Percentiles rank a stretch among this genome's conserved stretches.
Evolutionary conservation across 2,888 invertebrate species (phyloP).

Genomic region (Cephus pulcher): DNA sequence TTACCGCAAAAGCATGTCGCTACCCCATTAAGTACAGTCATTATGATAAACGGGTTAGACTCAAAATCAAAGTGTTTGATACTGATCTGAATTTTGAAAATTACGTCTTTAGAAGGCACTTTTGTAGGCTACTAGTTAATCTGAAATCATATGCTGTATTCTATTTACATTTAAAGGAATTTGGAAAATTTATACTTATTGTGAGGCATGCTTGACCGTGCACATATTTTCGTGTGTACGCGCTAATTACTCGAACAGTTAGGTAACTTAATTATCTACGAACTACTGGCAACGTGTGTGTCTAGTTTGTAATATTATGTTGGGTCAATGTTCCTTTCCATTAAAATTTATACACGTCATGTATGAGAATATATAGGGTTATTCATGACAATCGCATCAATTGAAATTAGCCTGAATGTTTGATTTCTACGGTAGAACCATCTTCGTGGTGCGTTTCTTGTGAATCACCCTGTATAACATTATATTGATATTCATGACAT

Average conservation of each 20-base stretch:
- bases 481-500: background rate
- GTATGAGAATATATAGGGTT: background rate
- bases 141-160: background rate
- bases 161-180: background rate
- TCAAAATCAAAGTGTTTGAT: background rate
- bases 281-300: background rate
- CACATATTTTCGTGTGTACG: conserved; percentile 8
- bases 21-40: background rate
- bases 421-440: too few species aligned
- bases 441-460: too few species aligned
- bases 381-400: too few species aligned
- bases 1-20: conserved; percentile 1
- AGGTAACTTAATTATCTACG: conserved; percentile 6
- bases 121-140: background rate
- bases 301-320: conserved; percentile 3
- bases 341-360: background rate
- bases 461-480: too few species aligned
- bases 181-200: background rate
- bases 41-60: background rate
- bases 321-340: conserved; percentile 11
- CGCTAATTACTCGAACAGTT: conserved; percentile 18
- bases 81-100: background rate
- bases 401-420: too few species aligned
- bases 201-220: background rate
- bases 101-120: background rate